Base-by-base conservation (phyloP, 1,140 invertebrate genomes). In the Copidosoma floridanum region DNA sequence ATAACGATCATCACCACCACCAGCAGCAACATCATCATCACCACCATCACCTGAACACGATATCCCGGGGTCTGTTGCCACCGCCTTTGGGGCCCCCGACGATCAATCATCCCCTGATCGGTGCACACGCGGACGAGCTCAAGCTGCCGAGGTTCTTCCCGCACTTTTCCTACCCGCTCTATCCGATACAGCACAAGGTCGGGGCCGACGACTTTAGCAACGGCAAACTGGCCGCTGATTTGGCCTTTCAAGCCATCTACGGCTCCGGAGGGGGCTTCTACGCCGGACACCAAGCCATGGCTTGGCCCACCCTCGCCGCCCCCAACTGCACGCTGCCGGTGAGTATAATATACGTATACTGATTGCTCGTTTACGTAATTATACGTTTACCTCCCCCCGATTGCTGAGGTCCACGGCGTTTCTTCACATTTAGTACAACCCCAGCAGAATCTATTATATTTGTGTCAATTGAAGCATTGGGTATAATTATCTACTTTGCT, bases 111-210 rank as follows among this genome's bases (percentile, higher is more conserved):
- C 80, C 84, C 14, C 78, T 86, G 8, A 72, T 87, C 10, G 71
- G 81, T 57, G n/a, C n/a, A n/a, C 82, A 88, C 61, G 1, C 52
- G 14, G 76, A 82, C n/a, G 86, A 88, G 52, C 79, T 88, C 10
- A 89, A 89, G 63, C 82, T 90, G 29, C 81, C 86, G 1, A 75
- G 87, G 23, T 80, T 89, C 51, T 89, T 89, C 62, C 87, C 88
- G 0, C 85, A 88, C 0, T 83, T 89, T 62, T 86, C 87, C 0
- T 89, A 89, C 65, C 85, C 84, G 0, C 82, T 89, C 29, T 89
- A 89, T 61, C 86, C 87, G 0, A 84, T 88, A 51, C 84, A 86
- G 56, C 86, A 88, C 60, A 81, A 81, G 68, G 75, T 88, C 18
- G 81, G 81, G 0, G 82, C 84, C 1, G 87, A 81, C 7, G 71